phyloP scores from a whole-genome alignment of 2,797 vertebrate species.

The Diplodus puntazzo region DNA sequence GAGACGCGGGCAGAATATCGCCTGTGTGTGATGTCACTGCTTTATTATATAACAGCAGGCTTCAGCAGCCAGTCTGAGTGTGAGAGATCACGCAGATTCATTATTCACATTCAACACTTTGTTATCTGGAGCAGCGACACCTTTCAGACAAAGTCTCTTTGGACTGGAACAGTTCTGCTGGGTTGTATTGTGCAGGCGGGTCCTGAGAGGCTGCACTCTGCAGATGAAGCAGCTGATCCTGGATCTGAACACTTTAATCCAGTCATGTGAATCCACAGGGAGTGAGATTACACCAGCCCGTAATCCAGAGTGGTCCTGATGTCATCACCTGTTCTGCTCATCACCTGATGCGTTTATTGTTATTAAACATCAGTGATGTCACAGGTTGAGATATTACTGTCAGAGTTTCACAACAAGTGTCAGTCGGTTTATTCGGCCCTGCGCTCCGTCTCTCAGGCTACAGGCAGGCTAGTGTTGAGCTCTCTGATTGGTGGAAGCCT shows the following conservation, averaged over 20 bases:
- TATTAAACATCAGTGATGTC: too few relatives aligned
- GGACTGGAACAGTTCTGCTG: background rate
- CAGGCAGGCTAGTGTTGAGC: too few relatives aligned
- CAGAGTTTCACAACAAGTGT: too few relatives aligned
- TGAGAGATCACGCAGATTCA: too few relatives aligned
- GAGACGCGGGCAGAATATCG: conserved; percentile 10
- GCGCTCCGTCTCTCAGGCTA: too few relatives aligned
- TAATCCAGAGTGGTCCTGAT: conserved; percentile 13
- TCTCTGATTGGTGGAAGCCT: too few relatives aligned
- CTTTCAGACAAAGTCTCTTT: background rate
- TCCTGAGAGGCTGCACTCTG: conserved; percentile 15
- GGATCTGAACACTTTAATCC: conserved; percentile 38
- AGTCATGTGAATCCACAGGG: conserved; percentile 1
- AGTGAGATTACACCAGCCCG: background rate
- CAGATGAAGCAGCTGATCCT: conserved; percentile 50
- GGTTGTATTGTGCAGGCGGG: background rate
- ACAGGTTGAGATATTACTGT: too few relatives aligned
- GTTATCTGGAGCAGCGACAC: too few relatives aligned
- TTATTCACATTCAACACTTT: too few relatives aligned
- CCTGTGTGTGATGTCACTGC: background rate
- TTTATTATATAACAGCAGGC: background rate
- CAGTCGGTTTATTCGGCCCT: too few relatives aligned
- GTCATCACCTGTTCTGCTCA: too few relatives aligned
- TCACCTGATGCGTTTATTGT: too few relatives aligned
- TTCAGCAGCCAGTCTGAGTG: background rate